Conservation (phyloP, 2,113 vertebrate species). For the Toxotes chatareus region DNA sequence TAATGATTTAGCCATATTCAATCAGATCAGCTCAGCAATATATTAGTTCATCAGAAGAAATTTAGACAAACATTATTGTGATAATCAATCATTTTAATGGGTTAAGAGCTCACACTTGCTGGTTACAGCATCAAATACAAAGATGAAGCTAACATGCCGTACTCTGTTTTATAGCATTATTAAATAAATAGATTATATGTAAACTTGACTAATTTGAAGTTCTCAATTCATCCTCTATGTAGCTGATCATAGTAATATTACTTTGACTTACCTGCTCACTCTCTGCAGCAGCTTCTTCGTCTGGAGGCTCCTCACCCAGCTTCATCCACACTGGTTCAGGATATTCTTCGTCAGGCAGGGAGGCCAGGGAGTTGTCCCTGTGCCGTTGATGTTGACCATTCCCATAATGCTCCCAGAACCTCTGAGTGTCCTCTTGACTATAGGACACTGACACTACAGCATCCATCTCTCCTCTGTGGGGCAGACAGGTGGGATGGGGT, state of each 20-base stretch:
- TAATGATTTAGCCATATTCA: background rate
- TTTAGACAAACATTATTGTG: background rate
- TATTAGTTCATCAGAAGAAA: background rate
- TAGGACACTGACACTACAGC: constrained; percentile 80
- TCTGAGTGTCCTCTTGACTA: constrained; percentile 67
- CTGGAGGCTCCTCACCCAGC: constrained; percentile 63
- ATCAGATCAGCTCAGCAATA: background rate
- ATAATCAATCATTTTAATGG: background rate
- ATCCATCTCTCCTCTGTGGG: constrained; percentile 66
- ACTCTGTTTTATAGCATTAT: no score
- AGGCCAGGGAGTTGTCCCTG: constrained; percentile 58
- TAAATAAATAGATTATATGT: no score
- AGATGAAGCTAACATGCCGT: no score
- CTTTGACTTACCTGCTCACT: constrained; percentile 68
- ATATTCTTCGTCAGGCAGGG: constrained; percentile 74
- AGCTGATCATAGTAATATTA: background rate
- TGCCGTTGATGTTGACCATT: constrained; percentile 31
- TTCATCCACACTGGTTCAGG: constrained; percentile 78
- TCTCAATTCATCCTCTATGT: background rate
- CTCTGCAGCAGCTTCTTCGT: constrained; percentile 59
- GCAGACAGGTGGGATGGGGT: constrained; percentile 16
- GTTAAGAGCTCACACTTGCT: background rate
- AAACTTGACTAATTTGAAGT: background rate
- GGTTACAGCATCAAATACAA: background rate
- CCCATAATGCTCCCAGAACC: constrained; percentile 69